Conservation (phyloP, 2,113 vertebrate genomes). For the Ranitomeya variabilis region DNA sequence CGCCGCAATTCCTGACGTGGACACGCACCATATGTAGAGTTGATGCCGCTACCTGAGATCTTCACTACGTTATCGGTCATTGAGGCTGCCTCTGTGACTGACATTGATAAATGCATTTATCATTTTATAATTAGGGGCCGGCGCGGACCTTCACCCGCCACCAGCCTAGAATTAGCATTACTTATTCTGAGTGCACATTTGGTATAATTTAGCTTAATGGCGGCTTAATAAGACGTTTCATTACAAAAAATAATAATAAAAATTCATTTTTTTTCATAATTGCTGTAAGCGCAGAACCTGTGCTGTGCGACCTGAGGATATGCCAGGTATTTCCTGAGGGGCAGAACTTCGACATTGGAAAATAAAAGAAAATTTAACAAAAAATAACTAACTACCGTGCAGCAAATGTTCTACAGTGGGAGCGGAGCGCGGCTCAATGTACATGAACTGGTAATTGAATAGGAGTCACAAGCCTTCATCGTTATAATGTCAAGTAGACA, state of each 20-base stretch:
- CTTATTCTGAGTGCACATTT: constrained; percentile 44
- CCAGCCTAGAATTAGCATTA: constrained; percentile 39
- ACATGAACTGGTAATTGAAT: constrained; percentile 24
- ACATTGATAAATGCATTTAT: constrained; percentile 35
- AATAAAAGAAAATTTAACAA: neutral
- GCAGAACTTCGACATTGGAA: neutral
- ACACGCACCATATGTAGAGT: too few species aligned
- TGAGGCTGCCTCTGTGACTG: neutral
- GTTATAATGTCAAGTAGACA: constrained; percentile 35
- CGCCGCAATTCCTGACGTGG: too few species aligned
- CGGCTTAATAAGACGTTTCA: constrained; percentile 32
- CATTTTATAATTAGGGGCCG: constrained; percentile 34
- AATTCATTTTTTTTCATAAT: neutral
- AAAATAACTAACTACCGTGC: constrained; percentile 11
- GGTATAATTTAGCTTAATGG: constrained; percentile 46
- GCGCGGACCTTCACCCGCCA: neutral
- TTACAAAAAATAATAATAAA: neutral
- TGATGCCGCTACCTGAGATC: too few species aligned
- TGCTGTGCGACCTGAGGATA: neutral
- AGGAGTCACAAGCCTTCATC: constrained; percentile 26
- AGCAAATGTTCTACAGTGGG: neutral
- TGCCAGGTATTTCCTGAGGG: constrained; percentile 31
- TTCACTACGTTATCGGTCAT: too few species aligned
- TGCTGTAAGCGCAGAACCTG: neutral
- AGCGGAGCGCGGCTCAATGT: neutral